phyloP scores from a whole-genome alignment of 2,888 invertebrate genomes.

The Drosophila sordidapex region DNA sequence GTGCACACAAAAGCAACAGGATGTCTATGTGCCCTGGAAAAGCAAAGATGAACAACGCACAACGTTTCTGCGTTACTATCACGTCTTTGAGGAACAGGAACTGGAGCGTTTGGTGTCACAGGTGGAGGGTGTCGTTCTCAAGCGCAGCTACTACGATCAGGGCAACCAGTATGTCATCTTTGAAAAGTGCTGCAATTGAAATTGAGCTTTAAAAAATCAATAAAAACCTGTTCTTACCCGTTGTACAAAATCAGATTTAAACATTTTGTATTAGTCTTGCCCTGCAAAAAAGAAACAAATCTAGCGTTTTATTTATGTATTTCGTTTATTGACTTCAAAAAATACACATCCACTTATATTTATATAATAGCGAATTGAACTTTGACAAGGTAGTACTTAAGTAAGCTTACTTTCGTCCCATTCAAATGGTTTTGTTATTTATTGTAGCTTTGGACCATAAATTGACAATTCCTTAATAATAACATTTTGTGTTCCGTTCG shows the following conservation, averaged over 20 bases:
- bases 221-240: background rate
- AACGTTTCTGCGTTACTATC: slow-evolving; percentile 94
- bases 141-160: slow-evolving; percentile 94
- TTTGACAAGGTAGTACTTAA: slow-evolving; percentile 66
- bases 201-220: background rate
- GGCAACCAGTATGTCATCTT: slow-evolving; percentile 98
- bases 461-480: slow-evolving; percentile 83
- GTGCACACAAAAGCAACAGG: slow-evolving; percentile 90
- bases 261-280: background rate
- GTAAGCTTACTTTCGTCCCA: slow-evolving; percentile 65
- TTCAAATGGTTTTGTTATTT: slow-evolving; percentile 59
- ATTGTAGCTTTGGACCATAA: slow-evolving; percentile 83
- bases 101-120: slow-evolving; percentile 88
- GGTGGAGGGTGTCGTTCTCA: slow-evolving; percentile 86
- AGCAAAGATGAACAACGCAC: slow-evolving; percentile 86
- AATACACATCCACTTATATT: slow-evolving; percentile 73
- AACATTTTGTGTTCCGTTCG: slow-evolving; percentile 53
- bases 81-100: slow-evolving; percentile 95
- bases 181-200: slow-evolving; percentile 73
- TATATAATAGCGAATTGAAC: slow-evolving; percentile 69
- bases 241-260: background rate
- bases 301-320: slow-evolving; percentile 37
- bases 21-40: slow-evolving; percentile 89
- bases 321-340: slow-evolving; percentile 74
- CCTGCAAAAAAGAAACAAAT: background rate